Evolutionary conservation across 1,140 invertebrate genomes (phyloP), one percentile per base, ranked within the genome.

Genomic region (Ericerus pela): DNA sequence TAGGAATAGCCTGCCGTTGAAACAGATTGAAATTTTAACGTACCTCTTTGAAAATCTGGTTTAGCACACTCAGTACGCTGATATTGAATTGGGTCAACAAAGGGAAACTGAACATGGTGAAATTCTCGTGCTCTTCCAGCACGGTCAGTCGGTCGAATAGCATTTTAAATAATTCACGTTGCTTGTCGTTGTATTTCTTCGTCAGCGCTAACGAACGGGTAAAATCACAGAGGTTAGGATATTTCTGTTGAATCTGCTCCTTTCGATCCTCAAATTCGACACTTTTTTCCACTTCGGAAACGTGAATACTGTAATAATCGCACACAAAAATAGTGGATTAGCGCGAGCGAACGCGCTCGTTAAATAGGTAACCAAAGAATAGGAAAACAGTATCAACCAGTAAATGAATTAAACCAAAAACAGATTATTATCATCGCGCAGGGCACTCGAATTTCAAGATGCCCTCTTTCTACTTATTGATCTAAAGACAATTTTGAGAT

Each of bases 81-180:
- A 47, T 24, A 22, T 47, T 47, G 41, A 47, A 47, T 14, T 47
- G 41, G 20, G 41, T 47, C 26, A 47, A 47, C 26, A 47, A 47
- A 8, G 41, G 41, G 4, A 47, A 22, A 2, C 3, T 24, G 14
- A 47, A 12, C 16, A 47, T 12, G 8, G 22, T 47, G 3, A 47
- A 14, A 14, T 47, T 12, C 22, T 47, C 41, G 22, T 24, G 20
- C 26, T 47, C 41, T 3, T 24, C 20, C 8, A 47, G 41, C 8
- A 18, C 14, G 3, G 2, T 2, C 20, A 47, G 14, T 22, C 26
- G 22, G 26, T 47, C 3, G 14, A 24, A 47, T 24, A 47, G 22
- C 11, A 47, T 47, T 3, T 4, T 3, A 24, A 47, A 47, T 8
- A 18, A 24, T 47, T 24, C 41, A 5, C 18, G 4, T 47, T 47